Conservation (phyloP, 2,797 vertebrate species). For the Steatocranus sp. region DNA sequence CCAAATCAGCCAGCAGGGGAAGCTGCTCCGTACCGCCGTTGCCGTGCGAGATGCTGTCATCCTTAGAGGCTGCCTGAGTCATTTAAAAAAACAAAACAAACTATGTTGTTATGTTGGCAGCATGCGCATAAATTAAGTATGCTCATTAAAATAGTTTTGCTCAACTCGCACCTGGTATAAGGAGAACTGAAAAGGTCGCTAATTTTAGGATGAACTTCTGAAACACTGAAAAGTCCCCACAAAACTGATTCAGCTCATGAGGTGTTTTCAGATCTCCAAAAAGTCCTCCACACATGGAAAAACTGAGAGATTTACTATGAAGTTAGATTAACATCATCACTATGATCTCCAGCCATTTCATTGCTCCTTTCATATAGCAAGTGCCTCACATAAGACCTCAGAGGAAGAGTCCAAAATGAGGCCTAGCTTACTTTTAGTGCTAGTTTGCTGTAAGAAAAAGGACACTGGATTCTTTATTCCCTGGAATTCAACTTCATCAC, state of each 20-base stretch:
- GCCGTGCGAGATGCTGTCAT: constrained; percentile 52
- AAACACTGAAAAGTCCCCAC: background rate
- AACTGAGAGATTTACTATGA: background rate
- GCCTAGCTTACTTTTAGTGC: background rate
- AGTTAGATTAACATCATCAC: background rate
- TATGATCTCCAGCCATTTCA: background rate
- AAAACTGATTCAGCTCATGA: background rate
- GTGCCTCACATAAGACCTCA: background rate
- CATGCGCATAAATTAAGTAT: background rate
- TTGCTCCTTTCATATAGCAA: background rate
- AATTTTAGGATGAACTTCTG: background rate
- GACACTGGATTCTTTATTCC: background rate
- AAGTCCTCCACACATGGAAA: background rate
- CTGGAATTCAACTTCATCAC: background rate
- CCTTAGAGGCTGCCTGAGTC: constrained; percentile 73
- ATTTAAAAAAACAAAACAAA: background rate
- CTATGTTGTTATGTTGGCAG: background rate
- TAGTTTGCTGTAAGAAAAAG: background rate
- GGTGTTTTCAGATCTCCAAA: background rate
- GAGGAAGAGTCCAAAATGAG: background rate
- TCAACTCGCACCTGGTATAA: background rate
- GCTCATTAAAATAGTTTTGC: background rate
- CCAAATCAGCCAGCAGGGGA: constrained; percentile 90
- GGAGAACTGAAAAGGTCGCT: background rate
- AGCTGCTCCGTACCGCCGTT: constrained; percentile 58